A percentile compares a stretch with the other conserved stretches of the same genome.
Evolutionary conservation across 2,888 invertebrate species (phyloP).

Genomic region (Lasius fuliginosus): DNA sequence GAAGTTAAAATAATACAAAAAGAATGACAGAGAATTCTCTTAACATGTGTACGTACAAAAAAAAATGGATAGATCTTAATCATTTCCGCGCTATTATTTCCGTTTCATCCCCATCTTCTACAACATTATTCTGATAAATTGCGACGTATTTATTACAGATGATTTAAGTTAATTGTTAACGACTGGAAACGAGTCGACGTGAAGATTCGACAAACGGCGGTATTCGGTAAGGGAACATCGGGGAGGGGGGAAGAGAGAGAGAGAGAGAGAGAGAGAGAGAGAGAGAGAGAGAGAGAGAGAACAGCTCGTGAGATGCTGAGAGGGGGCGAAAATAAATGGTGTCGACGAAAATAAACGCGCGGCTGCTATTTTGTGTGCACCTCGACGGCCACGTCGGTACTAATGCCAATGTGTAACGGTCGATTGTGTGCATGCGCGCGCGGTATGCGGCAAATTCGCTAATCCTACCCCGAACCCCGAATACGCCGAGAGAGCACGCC

Average conservation of each 20-base stretch:
- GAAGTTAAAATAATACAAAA: background rate
- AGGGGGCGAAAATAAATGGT: constrained; percentile 78
- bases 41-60: background rate
- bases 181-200: background rate
- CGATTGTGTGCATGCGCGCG: constrained; percentile 51
- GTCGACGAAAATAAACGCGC: constrained; percentile 77
- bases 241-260: no score
- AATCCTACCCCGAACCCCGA: constrained; percentile 16
- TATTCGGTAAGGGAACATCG: background rate
- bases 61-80: background rate
- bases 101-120: background rate
- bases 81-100: background rate
- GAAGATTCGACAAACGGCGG: constrained; percentile 4
- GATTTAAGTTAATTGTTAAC: background rate
- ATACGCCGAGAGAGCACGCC: constrained; percentile 14
- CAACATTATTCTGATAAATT: background rate
- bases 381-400: constrained; percentile 46
- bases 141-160: background rate
- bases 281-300: background rate
- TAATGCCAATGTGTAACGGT: constrained; percentile 27
- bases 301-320: constrained; percentile 44
- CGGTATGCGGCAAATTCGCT: constrained; percentile 56
- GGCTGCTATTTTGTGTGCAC: constrained; percentile 77
- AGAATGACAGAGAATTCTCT: background rate
- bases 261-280: background rate